A percentile compares a stretch with the other conserved stretches of the same genome.
These are phyloP conservation scores for Triops longicaudatus DNA, from an alignment of 1,140 invertebrate genomes.

Conservation along the genomic window DNA sequence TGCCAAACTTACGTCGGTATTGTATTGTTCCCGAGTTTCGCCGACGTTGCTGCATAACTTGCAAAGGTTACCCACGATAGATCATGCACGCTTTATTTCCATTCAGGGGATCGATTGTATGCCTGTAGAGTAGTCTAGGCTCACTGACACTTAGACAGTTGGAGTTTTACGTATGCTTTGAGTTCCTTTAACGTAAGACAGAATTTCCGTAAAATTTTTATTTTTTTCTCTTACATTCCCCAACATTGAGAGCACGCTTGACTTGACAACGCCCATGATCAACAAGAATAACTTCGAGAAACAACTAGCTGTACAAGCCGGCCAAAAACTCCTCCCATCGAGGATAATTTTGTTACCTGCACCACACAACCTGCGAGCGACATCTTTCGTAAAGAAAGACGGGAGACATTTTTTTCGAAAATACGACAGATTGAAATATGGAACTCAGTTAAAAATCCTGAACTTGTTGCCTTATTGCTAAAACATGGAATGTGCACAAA, in stretches of 20 bases:
- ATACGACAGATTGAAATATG: neutral
- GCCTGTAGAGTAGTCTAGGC: too few species aligned
- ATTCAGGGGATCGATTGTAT: neutral
- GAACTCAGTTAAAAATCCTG: neutral
- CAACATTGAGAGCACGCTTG: neutral
- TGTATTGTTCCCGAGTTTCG: slow-evolving; percentile 48
- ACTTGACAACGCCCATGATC: neutral
- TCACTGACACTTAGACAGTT: too few species aligned
- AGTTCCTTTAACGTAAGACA: neutral
- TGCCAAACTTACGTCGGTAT: slow-evolving; percentile 41
- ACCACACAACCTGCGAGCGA: slow-evolving; percentile 9
- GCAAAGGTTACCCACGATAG: slow-evolving; percentile 31
- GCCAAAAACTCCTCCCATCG: neutral
- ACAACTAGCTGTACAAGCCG: slow-evolving; percentile 5
- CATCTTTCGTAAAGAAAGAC: neutral
- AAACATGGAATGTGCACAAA: neutral
- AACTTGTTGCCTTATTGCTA: slow-evolving; percentile 3
- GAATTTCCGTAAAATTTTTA: neutral
- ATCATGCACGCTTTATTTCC: neutral
- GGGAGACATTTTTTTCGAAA: neutral
- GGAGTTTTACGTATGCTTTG: neutral
- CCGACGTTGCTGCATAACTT: slow-evolving; percentile 48
- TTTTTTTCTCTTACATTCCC: neutral
- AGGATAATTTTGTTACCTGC: slow-evolving; percentile 1
- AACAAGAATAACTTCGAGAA: neutral